Percentiles rank a stretch among this genome's conserved stretches.
Conservation (phyloP, 2,797 vertebrate genomes). For the Anomalospiza imberbis region DNA sequence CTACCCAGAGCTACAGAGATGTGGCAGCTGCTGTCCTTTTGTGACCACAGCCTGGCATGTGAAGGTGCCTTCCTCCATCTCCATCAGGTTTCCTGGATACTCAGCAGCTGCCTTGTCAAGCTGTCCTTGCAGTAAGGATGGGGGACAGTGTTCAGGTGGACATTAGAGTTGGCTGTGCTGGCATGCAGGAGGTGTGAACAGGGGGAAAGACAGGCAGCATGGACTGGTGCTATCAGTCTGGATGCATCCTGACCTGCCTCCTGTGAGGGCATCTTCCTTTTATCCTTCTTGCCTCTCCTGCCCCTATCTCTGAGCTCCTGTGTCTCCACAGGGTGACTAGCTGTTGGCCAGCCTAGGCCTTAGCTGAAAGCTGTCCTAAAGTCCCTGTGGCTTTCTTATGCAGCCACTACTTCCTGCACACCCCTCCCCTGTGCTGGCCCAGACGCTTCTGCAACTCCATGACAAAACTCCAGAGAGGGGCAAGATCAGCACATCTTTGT, state of each 20-base stretch:
- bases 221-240: not conserved
- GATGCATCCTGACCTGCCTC: not conserved
- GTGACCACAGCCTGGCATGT: not conserved
- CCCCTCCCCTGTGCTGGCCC: too few relatives aligned
- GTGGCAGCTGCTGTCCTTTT: not conserved
- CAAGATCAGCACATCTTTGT: not conserved
- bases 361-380: not conserved
- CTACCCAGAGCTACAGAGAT: not conserved
- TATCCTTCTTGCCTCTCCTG: not conserved
- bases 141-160: not conserved
- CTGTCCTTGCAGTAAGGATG: not conserved
- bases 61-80: not conserved
- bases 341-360: rapidly evolving
- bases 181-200: not conserved
- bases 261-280: not conserved
- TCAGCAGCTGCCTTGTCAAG: not conserved
- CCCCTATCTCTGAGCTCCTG: not conserved
- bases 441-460: rapidly evolving
- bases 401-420: not conserved
- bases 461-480: not conserved
- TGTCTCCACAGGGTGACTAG: not conserved
- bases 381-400: not conserved
- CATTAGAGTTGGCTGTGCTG: not conserved
- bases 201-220: not conserved
- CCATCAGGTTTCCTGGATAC: not conserved